Evolutionary conservation across 2,888 invertebrate species (phyloP), one percentile per base, ranked within the genome.

Genomic region (Cantharis rufa): DNA sequence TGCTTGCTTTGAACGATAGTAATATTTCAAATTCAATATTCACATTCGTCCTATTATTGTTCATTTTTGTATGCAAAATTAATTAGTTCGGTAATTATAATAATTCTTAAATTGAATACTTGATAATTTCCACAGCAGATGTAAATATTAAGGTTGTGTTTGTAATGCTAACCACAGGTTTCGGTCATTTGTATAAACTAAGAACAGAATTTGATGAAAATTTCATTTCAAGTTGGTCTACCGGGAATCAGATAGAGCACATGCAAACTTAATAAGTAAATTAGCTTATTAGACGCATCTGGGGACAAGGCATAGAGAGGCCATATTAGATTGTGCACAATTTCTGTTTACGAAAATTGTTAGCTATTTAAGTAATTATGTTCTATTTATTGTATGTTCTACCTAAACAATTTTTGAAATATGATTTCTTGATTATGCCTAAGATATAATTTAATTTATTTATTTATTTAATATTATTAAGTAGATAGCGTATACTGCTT

Each of bases 241-340:
- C 28, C 69, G 77, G 72, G 77, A 77, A 77, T 77, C 74, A 75
- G 48, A 48, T 13, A n/a, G 71, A 77, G 74, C 77, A 77, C 77
- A 78, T 78, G 75, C 78, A 78, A 78, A 75, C 73, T 78, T 78
- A 78, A 78, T 78, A 78, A 78, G 78, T 78, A 78, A 75, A 78
- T 78, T 78, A 78, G 78, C 72, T 73, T 75, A 73, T 78, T 75
- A 72, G 70, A 71, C 72, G 74, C 78, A 78, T 72, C 78, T 78
- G 78, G 74, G 75, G 70, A 24, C 78, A 75, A 70, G 74, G 72
- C 48, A 74, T 77, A 77, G 74, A 71, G 48, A 48, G 48, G 48
- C 74, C 74, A 24, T 74, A 74, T 72, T 77, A 77, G 74, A 28
- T 61, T 74, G 74, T 71, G 74, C 72, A 77, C 70, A 77, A 77